Evolutionary conservation across 2,113 vertebrate species (phyloP).

Genomic region (Onychostoma macrolepis): DNA sequence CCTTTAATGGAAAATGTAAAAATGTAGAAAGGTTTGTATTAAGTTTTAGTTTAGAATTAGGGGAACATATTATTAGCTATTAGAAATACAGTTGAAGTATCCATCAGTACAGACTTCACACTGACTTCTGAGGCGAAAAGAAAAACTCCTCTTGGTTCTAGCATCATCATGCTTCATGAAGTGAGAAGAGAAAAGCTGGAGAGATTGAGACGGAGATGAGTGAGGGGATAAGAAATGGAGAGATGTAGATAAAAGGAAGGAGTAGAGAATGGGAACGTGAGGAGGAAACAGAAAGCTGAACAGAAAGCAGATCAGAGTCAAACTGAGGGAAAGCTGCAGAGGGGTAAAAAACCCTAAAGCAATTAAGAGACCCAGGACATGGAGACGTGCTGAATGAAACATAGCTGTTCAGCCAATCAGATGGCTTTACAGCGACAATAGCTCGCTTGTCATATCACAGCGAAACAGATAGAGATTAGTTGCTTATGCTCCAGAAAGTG

Average conservation of each 20-base stretch:
- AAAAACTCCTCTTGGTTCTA: neutral
- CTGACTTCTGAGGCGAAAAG: neutral
- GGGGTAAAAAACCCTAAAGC: conserved; percentile 31
- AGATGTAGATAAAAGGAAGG: neutral
- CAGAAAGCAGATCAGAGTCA: conserved; percentile 10
- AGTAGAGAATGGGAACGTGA: neutral
- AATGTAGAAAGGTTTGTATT: neutral
- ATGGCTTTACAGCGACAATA: conserved; percentile 59
- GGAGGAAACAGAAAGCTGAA: neutral
- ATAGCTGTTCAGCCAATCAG: conserved; percentile 49
- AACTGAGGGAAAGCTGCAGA: neutral
- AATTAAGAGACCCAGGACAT: conserved; percentile 39
- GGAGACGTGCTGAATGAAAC: conserved; percentile 32
- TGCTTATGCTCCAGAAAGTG: conserved; percentile 64
- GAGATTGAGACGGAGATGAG: neutral
- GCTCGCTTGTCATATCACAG: conserved; percentile 70
- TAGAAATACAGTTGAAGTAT: neutral
- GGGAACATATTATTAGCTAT: neutral
- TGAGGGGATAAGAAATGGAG: conserved; percentile 4
- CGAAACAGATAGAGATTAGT: conserved; percentile 77
- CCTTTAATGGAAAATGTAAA: neutral
- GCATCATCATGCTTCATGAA: neutral
- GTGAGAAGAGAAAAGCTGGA: conserved; percentile 12
- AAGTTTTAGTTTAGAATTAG: neutral
- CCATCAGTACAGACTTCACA: neutral